A percentile compares a stretch with the other conserved stretches of the same genome.
These are phyloP conservation scores for Theristicus caerulescens DNA, from an alignment of 2,113 vertebrate species.

Conservation along the genomic window DNA sequence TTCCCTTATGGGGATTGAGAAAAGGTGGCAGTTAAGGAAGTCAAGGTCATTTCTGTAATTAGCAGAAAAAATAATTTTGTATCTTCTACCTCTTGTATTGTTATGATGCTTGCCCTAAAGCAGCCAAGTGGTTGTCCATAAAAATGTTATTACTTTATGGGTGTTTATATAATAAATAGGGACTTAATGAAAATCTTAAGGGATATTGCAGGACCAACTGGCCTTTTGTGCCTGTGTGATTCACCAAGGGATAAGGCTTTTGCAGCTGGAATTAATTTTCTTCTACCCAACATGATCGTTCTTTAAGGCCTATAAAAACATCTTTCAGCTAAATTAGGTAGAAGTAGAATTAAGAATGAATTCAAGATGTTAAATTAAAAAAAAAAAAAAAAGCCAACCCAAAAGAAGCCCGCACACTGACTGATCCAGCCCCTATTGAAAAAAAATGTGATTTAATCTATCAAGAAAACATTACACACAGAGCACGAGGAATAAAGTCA, in stretches of 20 bases:
- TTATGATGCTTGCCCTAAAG: background rate
- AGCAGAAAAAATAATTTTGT: background rate
- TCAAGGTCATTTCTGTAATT: background rate
- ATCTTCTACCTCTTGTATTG: background rate
- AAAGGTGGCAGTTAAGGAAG: background rate
- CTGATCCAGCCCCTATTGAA: background rate
- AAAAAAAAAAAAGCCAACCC: background rate
- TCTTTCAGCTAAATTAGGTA: background rate
- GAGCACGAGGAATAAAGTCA: constrained; percentile 14
- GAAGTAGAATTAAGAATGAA: background rate
- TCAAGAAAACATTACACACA: background rate
- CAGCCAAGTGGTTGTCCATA: accelerated
- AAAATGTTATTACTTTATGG: background rate
- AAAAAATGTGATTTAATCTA: background rate
- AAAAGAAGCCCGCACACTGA: accelerated
- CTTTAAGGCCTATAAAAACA: background rate
- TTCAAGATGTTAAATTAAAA: background rate
- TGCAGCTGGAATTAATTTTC: background rate
- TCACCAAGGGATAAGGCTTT: background rate
- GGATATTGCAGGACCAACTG: background rate
- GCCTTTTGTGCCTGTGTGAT: background rate
- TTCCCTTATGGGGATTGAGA: background rate
- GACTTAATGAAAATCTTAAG: background rate
- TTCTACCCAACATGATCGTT: background rate
- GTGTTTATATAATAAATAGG: background rate